Base-by-base conservation (phyloP, 2,797 vertebrate species). In the Sebastes jordani region DNA sequence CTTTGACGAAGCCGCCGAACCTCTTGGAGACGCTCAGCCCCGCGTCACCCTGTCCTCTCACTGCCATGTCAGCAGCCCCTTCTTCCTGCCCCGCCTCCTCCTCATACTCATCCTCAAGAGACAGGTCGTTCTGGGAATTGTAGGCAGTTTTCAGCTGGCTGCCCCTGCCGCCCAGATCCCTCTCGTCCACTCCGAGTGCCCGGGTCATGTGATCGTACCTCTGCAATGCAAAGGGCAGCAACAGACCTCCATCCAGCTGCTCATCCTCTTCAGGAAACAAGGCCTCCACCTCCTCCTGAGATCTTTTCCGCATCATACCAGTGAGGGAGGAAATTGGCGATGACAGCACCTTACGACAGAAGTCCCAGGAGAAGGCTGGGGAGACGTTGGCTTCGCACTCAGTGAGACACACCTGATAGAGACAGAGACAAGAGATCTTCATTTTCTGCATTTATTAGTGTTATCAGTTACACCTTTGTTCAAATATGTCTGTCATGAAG, bases 391-490 rank as follows among this genome's bases (percentile, higher is more conserved):
- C 95, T 89, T 97, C 94, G 2, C 98, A 99, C 82, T 97, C 96
- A 64, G 97, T 90, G 74, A 98, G 92, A 90, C 98, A 99, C 69
- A 96, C 90, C 98, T 99, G 93, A 56, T 5, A 78, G 46, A 83
- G 62, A 89, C 52, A 80, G 62, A 86, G 55, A 67, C 46, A 68
- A 61, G 32, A 80, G 3, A 11, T 62, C 25, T 34, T 54, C 2
- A 77, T 70, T 7, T 63, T 4, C 38, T 42, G 13, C 38, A 46
- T 46, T 29, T 22, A 60, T 27, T 60, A 25, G 23, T 7, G 8
- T 62, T 52, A 34, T 62, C n/a, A 62, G 18, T 52, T 11, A 38
- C 32, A 36, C 27, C 23, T 34, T 11, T 46, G 16, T 36, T 63
- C 61, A 63, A 63, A 38, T n/a, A 61, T 36, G 30, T 61, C 29